A percentile compares a stretch with the other conserved stretches of the same genome.
Evolutionary conservation across 2,797 vertebrate species (phyloP).

Genomic region (Sitta carolinensis): DNA sequence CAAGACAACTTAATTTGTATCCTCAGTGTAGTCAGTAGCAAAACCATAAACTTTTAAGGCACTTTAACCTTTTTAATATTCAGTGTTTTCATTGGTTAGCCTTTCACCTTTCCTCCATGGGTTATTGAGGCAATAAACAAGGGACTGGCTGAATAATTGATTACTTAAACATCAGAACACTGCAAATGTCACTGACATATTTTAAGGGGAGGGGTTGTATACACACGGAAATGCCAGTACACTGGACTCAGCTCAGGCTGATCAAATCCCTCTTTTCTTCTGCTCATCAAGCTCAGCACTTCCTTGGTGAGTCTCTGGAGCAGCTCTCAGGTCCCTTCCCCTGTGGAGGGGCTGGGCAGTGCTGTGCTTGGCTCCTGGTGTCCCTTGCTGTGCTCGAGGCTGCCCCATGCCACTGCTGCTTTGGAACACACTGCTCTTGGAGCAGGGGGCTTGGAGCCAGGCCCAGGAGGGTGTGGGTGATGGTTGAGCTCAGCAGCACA

Average conservation of each 20-base stretch:
- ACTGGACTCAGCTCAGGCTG: not conserved
- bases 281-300: not conserved
- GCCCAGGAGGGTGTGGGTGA: not conserved
- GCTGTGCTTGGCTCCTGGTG: not conserved
- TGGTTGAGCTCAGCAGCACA: not conserved
- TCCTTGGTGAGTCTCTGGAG: not conserved
- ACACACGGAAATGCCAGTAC: not conserved
- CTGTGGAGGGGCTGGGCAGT: not conserved
- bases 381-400: not conserved
- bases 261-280: not conserved
- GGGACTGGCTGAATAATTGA: not conserved
- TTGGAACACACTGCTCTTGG: not conserved
- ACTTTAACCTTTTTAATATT: constrained; percentile 51
- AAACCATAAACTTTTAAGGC: constrained; percentile 3
- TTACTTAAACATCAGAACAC: not conserved
- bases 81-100: constrained; percentile 1
- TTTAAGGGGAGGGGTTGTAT: not conserved
- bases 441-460: not conserved
- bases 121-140: constrained; percentile 29
- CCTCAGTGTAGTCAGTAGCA: not conserved
- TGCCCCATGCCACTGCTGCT: rapidly evolving
- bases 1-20: not conserved
- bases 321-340: not conserved
- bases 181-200: constrained; percentile 18
- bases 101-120: constrained; percentile 16